A percentile compares a stretch with the other conserved stretches of the same genome.
These are phyloP conservation scores for Drosophila ambigua DNA, from an alignment of 1,140 invertebrate genomes.

Conservation along the genomic window DNA sequence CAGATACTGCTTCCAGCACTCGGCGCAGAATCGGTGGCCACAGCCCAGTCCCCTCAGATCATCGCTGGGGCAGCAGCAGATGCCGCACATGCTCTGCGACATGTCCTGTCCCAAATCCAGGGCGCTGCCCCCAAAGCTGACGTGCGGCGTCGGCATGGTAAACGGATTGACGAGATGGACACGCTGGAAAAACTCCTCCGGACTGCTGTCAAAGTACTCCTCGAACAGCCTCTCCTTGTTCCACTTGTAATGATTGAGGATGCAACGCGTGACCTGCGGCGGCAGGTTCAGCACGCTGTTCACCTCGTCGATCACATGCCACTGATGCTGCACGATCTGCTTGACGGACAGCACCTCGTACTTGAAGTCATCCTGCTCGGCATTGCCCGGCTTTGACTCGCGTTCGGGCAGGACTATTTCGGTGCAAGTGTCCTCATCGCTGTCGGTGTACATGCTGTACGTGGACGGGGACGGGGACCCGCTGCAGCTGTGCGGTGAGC, in stretches of 20 bases:
- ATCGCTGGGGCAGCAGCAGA: constrained; percentile 85
- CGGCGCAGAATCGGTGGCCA: constrained; percentile 96
- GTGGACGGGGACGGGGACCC: constrained; percentile 85
- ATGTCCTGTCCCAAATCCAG: constrained; percentile 72
- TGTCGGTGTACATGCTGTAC: constrained; percentile 95
- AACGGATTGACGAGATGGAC: constrained; percentile 97
- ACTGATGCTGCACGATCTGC: constrained; percentile 98
- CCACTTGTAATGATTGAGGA: constrained; percentile 99
- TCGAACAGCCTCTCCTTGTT: constrained; percentile 99
- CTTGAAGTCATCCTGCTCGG: constrained; percentile 93
- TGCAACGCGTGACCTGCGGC: constrained; percentile 94
- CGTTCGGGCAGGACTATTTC: constrained; percentile 89
- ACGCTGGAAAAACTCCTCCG: constrained; percentile 95
- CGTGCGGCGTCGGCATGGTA: neutral
- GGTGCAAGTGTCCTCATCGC: constrained; percentile 91
- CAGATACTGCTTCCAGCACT: constrained; percentile 98
- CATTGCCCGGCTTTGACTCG: constrained; percentile 84
- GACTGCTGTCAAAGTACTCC: constrained; percentile 97
- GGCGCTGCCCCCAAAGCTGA: neutral
- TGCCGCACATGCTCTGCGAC: constrained; percentile 86
- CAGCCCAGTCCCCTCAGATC: constrained; percentile 98
- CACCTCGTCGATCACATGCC: constrained; percentile 97
- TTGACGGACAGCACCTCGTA: constrained; percentile 97
- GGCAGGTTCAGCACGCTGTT: constrained; percentile 94
- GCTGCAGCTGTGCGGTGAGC: constrained; percentile 80